Base-by-base conservation (phyloP, 1,140 invertebrate genomes). In the Ostrea edulis region DNA sequence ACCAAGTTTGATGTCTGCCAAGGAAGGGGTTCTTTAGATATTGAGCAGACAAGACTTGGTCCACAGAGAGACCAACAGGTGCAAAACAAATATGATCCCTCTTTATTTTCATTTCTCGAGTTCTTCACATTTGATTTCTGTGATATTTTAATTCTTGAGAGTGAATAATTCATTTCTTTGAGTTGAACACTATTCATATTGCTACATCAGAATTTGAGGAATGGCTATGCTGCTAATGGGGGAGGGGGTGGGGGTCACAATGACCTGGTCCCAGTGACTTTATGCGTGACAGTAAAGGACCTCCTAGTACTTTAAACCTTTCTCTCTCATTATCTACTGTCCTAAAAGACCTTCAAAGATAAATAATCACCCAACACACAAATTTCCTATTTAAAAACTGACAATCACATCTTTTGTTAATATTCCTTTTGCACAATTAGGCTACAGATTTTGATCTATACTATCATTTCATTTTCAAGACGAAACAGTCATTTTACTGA, bases 331-430 rank as follows among this genome's bases (percentile, higher is more conserved):
- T 77, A 77, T 44, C 11, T 25, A 77, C 25, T 77, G 68, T 25
- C 68, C 68, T 29, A 11, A 77, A 77, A 77, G 22, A 77, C 68
- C 68, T 25, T 35, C 68, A 77, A 29, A 77, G 35, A 14, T 35
- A 12, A 12, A 20, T 62, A 14, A 25, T 9, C 68, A 77, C 22
- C 25, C 68, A 14, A 77, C 25, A 77, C 29, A 14, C 68, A 77
- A 35, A 77, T 77, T 77, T 25, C 68, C 68, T 25, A 22, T 35
- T 35, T 77, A 77, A 77, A 77, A 77, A 29, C 22, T 77, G 29
- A 8, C 68, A 77, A 77, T 77, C 29, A 35, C 68, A 77, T 77
- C 68, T 77, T 77, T 77, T 77, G 68, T 77, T 77, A 14, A 25
- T 77, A 22, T 77, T 35, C 12, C 35, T 35, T 25, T 25, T 77